Evolutionary conservation across 2,888 invertebrate genomes (phyloP).

Genomic region (Eupithecia tripunctaria): DNA sequence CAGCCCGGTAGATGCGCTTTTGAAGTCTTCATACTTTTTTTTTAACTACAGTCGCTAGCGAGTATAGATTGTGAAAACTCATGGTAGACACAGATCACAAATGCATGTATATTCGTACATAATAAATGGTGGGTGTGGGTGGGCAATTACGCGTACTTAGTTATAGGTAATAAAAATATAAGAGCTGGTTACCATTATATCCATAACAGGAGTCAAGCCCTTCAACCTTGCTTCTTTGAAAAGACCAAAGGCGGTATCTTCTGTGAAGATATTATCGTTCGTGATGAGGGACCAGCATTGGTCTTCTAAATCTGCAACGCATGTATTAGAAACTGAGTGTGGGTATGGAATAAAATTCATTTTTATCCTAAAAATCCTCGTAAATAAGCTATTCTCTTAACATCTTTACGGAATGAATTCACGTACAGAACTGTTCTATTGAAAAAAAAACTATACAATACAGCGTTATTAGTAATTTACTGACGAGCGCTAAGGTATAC

Average conservation of each 20-base stretch:
- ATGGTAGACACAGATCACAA: no score
- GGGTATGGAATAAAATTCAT: neutral
- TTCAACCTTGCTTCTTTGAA: constrained; percentile 85
- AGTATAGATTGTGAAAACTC: no score
- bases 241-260: constrained; percentile 89
- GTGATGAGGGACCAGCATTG: constrained; percentile 92
- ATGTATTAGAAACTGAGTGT: neutral
- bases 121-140: no score
- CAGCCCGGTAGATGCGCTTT: no score
- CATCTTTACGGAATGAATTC: no score
- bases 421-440: no score
- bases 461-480: no score
- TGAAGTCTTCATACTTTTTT: no score
- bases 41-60: no score
- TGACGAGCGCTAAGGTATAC: no score
- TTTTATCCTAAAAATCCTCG: neutral
- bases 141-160: neutral
- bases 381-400: neutral
- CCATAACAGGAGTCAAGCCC: constrained; percentile 85
- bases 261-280: constrained; percentile 87
- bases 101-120: no score
- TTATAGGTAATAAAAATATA: neutral
- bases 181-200: constrained; percentile 83
- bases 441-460: no score
- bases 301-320: constrained; percentile 86